phyloP scores from a whole-genome alignment of 1,140 invertebrate genomes.

The Zaprionus camerounensis region DNA sequence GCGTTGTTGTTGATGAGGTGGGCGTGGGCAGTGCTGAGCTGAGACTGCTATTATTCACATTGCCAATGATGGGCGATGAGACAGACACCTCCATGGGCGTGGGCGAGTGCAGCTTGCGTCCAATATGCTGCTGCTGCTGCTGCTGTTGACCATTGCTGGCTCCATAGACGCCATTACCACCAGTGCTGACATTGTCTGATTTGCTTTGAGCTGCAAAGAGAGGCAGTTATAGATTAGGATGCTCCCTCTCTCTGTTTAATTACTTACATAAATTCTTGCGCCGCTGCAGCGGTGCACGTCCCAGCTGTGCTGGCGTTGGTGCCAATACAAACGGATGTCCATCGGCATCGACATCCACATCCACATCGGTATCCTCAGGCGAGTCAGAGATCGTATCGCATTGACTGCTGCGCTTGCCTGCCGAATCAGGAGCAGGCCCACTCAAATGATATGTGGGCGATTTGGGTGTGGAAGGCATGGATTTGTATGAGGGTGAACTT shows the following conservation, averaged over 20 bases:
- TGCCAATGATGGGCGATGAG: slow-evolving; percentile 72
- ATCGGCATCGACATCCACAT: slow-evolving; percentile 85
- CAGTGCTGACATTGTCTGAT: slow-evolving; percentile 54
- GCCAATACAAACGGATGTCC: slow-evolving; percentile 91
- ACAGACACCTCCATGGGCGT: slow-evolving; percentile 58
- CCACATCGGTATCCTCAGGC: slow-evolving; percentile 43
- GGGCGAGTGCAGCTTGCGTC: slow-evolving; percentile 71
- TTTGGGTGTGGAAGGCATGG: slow-evolving; percentile 79
- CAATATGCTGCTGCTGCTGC: slow-evolving; percentile 55
- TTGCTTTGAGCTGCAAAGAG: slow-evolving; percentile 66
- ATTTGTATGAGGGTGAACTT: slow-evolving; percentile 73
- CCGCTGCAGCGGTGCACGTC: slow-evolving; percentile 93
- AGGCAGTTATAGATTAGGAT: background rate
- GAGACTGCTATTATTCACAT: slow-evolving; percentile 72
- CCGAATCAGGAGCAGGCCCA: slow-evolving; percentile 70
- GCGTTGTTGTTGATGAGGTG: slow-evolving; percentile 84
- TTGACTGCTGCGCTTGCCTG: slow-evolving; percentile 40
- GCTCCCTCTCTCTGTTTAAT: background rate
- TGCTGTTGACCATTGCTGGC: slow-evolving; percentile 55
- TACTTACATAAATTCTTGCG: slow-evolving; percentile 80
- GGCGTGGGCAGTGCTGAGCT: slow-evolving; percentile 83
- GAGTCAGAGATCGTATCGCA: slow-evolving; percentile 18
- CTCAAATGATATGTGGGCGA: slow-evolving; percentile 67
- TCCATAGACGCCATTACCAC: slow-evolving; percentile 37
- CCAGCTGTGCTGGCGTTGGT: slow-evolving; percentile 96